A percentile compares a stretch with the other conserved stretches of the same genome.
Evolutionary conservation across 2,888 invertebrate genomes (phyloP).

Genomic region (Cheilosia impressa): DNA sequence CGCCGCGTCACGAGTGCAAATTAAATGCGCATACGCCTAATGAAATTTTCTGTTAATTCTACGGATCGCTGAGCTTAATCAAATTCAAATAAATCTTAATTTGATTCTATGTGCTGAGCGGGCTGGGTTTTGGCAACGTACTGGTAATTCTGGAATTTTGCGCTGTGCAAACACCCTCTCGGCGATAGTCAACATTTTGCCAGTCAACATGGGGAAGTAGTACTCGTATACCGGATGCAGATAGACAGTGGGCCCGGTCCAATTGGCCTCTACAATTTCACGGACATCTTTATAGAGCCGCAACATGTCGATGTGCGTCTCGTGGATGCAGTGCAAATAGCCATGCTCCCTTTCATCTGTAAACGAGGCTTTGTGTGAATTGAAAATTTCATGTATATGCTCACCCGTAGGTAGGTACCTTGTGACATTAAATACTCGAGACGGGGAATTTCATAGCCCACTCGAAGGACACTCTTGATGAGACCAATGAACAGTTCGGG

Average conservation of each 20-base stretch:
- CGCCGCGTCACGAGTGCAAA: slow-evolving; percentile 53
- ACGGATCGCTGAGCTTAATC: slow-evolving; percentile 82
- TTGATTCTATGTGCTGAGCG: slow-evolving; percentile 77
- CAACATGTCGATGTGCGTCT: slow-evolving; percentile 81
- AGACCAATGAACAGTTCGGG: slow-evolving; percentile 81
- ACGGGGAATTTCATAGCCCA: slow-evolving; percentile 82
- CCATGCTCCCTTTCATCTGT: slow-evolving; percentile 79
- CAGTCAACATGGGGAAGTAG: slow-evolving; percentile 81
- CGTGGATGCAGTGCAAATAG: slow-evolving; percentile 80
- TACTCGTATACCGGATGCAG: slow-evolving; percentile 83
- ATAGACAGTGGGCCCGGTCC: slow-evolving; percentile 81
- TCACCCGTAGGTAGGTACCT: slow-evolving; percentile 77
- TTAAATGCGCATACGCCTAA: slow-evolving; percentile 78
- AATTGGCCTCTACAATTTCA: slow-evolving; percentile 80
- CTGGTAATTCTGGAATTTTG: slow-evolving; percentile 81
- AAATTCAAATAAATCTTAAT: slow-evolving; percentile 82
- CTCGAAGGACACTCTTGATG: slow-evolving; percentile 81
- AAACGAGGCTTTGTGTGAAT: background rate
- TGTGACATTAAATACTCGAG: slow-evolving; percentile 83
- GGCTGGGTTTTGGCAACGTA: slow-evolving; percentile 74
- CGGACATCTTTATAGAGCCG: slow-evolving; percentile 80
- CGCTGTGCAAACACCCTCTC: slow-evolving; percentile 81
- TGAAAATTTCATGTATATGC: background rate
- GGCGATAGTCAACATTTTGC: slow-evolving; percentile 80
- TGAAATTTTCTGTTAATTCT: slow-evolving; percentile 83